Percentiles rank a stretch among this genome's conserved stretches.
Evolutionary conservation across 2,113 vertebrate genomes (phyloP).

Genomic region (Vidua macroura): DNA sequence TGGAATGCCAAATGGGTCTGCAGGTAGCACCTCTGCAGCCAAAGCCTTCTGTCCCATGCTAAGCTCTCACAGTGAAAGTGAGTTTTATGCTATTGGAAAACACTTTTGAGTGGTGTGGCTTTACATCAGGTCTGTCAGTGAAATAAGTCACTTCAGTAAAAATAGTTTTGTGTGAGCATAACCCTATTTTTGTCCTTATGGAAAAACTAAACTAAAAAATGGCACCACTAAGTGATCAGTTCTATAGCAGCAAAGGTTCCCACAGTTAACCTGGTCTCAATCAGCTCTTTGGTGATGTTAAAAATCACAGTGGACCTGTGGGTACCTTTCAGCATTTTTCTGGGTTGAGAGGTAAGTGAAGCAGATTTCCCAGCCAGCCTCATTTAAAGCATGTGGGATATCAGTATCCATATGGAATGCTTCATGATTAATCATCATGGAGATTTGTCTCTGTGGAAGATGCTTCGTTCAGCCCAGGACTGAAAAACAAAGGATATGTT

Average conservation of each 20-base stretch:
- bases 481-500: slow-evolving; percentile 62
- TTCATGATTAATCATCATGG: slow-evolving; percentile 36
- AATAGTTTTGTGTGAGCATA: neutral
- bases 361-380: slow-evolving; percentile 42
- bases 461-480: slow-evolving; percentile 27
- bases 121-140: neutral
- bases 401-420: slow-evolving; percentile 56
- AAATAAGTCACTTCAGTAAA: neutral
- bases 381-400: slow-evolving; percentile 53
- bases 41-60: neutral
- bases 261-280: neutral
- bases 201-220: neutral
- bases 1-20: neutral
- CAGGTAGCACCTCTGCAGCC: neutral
- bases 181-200: neutral
- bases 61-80: neutral
- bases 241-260: neutral
- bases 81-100: neutral
- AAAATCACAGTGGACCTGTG: neutral
- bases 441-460: slow-evolving; percentile 55
- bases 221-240: neutral
- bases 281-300: neutral
- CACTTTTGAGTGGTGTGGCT: neutral
- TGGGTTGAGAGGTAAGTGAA: neutral
- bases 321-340: slow-evolving; percentile 14